A percentile compares a stretch with the other conserved stretches of the same genome.
phyloP scores from a whole-genome alignment of 2,113 vertebrate genomes.

The Microcebus griseorufus region DNA sequence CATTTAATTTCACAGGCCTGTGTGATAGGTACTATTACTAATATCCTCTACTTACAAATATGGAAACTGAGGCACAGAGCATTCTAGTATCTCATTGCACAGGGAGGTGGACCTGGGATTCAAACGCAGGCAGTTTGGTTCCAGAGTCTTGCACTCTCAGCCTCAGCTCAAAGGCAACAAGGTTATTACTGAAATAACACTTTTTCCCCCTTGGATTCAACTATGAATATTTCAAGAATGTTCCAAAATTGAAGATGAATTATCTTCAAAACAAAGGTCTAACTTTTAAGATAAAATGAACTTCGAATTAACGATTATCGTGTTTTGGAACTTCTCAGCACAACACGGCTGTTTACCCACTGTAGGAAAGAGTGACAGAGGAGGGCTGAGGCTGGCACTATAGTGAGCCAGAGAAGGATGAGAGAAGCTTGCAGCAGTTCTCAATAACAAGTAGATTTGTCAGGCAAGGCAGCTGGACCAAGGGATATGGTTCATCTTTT shows the following conservation, averaged over 20 bases:
- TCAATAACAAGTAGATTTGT: not conserved
- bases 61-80: not conserved
- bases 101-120: not conserved
- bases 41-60: not conserved
- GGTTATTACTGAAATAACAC: not conserved
- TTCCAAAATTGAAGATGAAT: not conserved
- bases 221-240: not conserved
- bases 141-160: not conserved
- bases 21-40: not conserved
- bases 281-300: slow-evolving; percentile 6
- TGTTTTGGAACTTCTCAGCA: not conserved
- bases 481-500: not conserved
- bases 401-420: not conserved
- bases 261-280: not conserved
- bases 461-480: not conserved
- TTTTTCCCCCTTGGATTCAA: not conserved
- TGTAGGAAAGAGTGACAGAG: not conserved
- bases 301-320: not conserved
- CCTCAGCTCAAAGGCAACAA: not conserved
- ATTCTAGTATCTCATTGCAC: not conserved
- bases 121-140: not conserved
- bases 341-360: not conserved
- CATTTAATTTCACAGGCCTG: not conserved
- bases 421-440: not conserved
- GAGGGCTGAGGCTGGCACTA: not conserved